Evolutionary conservation across 2,888 invertebrate species (phyloP).

Genomic region (Cheilosia scutellata): DNA sequence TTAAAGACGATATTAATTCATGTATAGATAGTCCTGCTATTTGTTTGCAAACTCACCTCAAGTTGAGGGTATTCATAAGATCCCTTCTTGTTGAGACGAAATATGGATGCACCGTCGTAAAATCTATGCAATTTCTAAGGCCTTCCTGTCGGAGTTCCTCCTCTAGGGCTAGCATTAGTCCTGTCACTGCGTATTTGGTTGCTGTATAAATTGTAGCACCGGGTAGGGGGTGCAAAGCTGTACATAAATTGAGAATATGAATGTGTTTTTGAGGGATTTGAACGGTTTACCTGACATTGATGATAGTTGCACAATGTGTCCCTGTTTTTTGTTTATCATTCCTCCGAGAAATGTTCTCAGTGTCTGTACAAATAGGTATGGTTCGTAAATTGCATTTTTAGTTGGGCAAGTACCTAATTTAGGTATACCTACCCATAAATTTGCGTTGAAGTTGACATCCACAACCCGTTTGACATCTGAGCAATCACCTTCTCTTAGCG

Average conservation of each 20-base stretch:
- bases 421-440: slow-evolving; percentile 78
- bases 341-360: slow-evolving; percentile 78
- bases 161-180: slow-evolving; percentile 78
- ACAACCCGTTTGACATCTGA: slow-evolving; percentile 79
- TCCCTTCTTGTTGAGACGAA: slow-evolving; percentile 79
- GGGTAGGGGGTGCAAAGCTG: slow-evolving; percentile 66
- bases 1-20: background rate
- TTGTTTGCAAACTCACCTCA: slow-evolving; percentile 52
- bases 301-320: slow-evolving; percentile 80
- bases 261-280: too few relatives aligned
- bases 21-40: background rate
- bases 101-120: slow-evolving; percentile 79
- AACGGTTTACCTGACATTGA: slow-evolving; percentile 77
- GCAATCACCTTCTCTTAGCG: slow-evolving; percentile 77
- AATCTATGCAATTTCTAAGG: slow-evolving; percentile 56
- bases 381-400: background rate
- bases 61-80: slow-evolving; percentile 72
- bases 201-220: slow-evolving; percentile 78
- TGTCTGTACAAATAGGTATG: slow-evolving; percentile 74
- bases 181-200: slow-evolving; percentile 81
- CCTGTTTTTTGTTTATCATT: slow-evolving; percentile 77
- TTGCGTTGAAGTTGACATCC: slow-evolving; percentile 80
- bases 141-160: slow-evolving; percentile 78
- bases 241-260: background rate
- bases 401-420: slow-evolving; percentile 27